Base-by-base conservation (phyloP, 2,797 vertebrate genomes). In the Monodelphis domestica region DNA sequence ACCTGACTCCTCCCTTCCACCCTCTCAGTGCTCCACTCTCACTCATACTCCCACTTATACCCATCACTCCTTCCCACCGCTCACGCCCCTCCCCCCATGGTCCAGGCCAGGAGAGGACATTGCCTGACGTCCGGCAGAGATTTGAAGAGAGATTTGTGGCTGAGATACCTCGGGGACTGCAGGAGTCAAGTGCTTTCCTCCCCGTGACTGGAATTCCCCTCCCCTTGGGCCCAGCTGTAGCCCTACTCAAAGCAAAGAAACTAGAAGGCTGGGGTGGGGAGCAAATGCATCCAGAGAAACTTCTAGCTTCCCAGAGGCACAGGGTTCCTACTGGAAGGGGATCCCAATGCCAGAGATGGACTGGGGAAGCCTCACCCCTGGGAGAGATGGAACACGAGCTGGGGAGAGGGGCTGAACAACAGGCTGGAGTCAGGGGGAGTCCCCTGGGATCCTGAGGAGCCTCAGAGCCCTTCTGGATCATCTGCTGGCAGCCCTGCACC, bases 1-100 rank as follows among this genome's bases (percentile, higher is more conserved):
- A 5, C 30, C 55, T 84, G 4, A 0, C 14, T 26, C 28, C 0
- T 53, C 52, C 54, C 84, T 55, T 59, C 54, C 0, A 30, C 3
- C 24, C 0, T 53, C 12, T 54, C 57, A 38, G 88, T 17, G 30
- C 45, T n/a, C n/a, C n/a, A n/a, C 89, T 55, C 90, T 33, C 2
- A 45, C 38, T 78, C 9, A 11, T n/a, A 70, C 33, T n/a, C 59
- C 70, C 59, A n/a, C 63, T 30, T 70, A 70, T 17, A 78, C 63
- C 63, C n/a, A 38, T 38, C 38, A 45, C 63, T 63, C 63, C 63
- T 70, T 70, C n/a, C 63, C 70, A 70, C 15, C n/a, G 15, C n/a
- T 21, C 78, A n/a, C 21, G 10, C 70, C 38, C 70, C 87, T 87
- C 7, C 51, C 88, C 87, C 87, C 53, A n/a, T n/a, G 28, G 33